Evolutionary conservation across 2,113 vertebrate species (phyloP).

Genomic region (Ramphastos sulfuratus): DNA sequence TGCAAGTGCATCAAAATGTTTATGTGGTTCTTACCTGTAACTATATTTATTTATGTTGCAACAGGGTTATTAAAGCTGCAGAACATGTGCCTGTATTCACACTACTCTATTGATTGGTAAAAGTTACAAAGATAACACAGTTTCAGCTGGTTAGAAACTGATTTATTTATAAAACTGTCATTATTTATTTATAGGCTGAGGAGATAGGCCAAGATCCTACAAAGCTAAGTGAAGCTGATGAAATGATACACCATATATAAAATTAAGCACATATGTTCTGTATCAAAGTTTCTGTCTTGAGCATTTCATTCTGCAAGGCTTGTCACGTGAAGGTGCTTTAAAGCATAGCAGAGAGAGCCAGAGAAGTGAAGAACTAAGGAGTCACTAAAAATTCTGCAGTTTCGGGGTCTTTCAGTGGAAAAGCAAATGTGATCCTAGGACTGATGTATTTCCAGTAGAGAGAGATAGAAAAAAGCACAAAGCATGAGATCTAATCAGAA

Average conservation of each 20-base stretch:
- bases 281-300: background rate
- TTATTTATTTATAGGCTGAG: conserved; percentile 61
- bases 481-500: background rate
- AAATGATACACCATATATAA: conserved; percentile 25
- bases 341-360: background rate
- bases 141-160: conserved; percentile 52
- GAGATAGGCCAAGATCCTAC: conserved; percentile 56
- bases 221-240: conserved; percentile 26
- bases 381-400: background rate
- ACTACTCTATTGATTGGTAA: background rate
- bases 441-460: background rate
- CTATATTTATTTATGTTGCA: conserved; percentile 8
- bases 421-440: background rate
- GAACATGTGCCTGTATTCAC: background rate
- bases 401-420: background rate
- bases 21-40: background rate
- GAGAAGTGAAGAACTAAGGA: background rate
- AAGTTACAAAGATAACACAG: conserved; percentile 47
- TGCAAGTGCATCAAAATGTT: conserved; percentile 23
- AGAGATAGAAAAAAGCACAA: background rate
- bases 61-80: background rate
- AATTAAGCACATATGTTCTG: conserved; percentile 3
- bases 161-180: conserved; percentile 62
- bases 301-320: background rate
- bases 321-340: background rate